These are phyloP conservation scores for Sorex maritimensis DNA, from an alignment of 2,797 vertebrate species.

Conservation along the genomic window DNA sequence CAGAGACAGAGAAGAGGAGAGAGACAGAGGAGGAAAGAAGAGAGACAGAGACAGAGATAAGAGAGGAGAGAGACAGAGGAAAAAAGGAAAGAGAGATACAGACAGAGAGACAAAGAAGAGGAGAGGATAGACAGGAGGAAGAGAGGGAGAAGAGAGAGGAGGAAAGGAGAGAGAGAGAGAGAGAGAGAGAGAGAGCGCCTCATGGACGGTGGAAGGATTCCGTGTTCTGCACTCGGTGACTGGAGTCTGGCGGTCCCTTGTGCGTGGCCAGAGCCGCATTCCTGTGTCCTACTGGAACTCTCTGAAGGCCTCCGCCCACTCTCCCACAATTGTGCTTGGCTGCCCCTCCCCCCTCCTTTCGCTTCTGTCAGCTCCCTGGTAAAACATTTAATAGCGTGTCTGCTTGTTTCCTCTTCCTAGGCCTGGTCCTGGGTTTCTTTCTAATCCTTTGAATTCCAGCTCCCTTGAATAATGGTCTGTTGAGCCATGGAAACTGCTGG, in stretches of 20 bases:
- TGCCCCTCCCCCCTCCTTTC: not conserved
- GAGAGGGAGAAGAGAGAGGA: not conserved
- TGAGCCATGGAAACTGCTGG: constrained; percentile 23
- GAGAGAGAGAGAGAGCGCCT: not conserved
- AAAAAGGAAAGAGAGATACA: not conserved
- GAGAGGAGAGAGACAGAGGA: not conserved
- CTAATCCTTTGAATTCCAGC: constrained; percentile 23
- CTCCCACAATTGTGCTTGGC: not conserved
- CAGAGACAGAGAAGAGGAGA: not conserved
- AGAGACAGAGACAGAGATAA: not conserved
- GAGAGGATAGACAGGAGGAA: not conserved
- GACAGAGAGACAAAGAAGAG: not conserved
- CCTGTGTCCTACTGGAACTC: not conserved
- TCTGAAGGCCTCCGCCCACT: not conserved
- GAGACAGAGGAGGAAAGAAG: not conserved
- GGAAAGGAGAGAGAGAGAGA: not conserved
- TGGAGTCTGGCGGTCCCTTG: not conserved
- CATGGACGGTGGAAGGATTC: not conserved
- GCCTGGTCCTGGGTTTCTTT: not conserved
- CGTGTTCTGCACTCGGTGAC: not conserved
- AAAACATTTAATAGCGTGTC: not conserved
- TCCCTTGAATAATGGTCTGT: constrained; percentile 39
- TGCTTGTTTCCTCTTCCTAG: not conserved
- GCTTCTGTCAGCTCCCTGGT: not conserved
- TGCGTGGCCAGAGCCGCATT: not conserved